These are phyloP conservation scores for Hermaeophaga mercurialis DNA, from an alignment of 2,888 invertebrate genomes.

Conservation along the genomic window DNA sequence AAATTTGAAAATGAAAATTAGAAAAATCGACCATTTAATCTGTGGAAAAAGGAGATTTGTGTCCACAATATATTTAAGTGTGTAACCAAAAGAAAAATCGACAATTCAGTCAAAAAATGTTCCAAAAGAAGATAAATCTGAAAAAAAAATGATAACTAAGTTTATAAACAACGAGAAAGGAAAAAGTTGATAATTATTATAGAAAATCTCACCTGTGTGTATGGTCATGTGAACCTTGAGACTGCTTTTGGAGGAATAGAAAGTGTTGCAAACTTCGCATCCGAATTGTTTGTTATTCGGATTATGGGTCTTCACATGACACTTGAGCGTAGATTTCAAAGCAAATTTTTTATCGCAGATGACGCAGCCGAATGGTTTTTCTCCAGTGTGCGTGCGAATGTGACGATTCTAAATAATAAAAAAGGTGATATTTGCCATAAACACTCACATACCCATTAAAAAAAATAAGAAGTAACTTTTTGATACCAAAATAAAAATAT, in stretches of 20 bases:
- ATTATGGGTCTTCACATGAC: conserved; percentile 65
- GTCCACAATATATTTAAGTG: too few species aligned
- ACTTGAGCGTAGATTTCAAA: conserved; percentile 68
- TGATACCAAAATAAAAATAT: too few species aligned
- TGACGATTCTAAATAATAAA: conserved; percentile 61
- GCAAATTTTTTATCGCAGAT: conserved; percentile 64
- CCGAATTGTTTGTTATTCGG: conserved; percentile 61
- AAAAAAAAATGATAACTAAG: neutral
- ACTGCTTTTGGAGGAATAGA: conserved; percentile 69
- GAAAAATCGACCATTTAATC: too few species aligned
- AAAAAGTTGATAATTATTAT: neutral
- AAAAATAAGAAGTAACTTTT: too few species aligned
- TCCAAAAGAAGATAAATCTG: too few species aligned
- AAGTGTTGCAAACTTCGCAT: conserved; percentile 67
- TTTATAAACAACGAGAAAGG: neutral
- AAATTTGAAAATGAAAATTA: too few species aligned
- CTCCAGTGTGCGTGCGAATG: conserved; percentile 70
- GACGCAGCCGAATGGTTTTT: conserved; percentile 67
- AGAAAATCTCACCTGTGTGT: conserved; percentile 60
- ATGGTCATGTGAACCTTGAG: conserved; percentile 70
- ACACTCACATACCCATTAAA: too few species aligned
- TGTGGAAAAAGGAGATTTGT: too few species aligned
- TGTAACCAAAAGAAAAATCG: too few species aligned
- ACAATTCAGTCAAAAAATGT: too few species aligned
- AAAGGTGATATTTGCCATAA: too few species aligned